These are phyloP conservation scores for Dicaeum eximium DNA, from an alignment of 2,113 vertebrate species.

Conservation along the genomic window DNA sequence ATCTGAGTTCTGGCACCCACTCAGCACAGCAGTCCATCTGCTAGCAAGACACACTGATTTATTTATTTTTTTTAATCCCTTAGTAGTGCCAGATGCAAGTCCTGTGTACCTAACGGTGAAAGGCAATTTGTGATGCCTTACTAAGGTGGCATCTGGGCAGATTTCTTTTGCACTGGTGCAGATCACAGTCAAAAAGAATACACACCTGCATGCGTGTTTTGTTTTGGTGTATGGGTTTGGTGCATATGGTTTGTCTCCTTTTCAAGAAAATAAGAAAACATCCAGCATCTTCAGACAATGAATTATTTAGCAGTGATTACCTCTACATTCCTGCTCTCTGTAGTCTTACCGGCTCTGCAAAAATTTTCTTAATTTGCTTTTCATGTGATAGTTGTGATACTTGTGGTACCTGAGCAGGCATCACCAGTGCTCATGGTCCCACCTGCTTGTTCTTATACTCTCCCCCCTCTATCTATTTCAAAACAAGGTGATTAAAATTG, in stretches of 20 bases:
- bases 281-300: background rate
- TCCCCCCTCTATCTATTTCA: background rate
- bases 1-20: conserved; percentile 51
- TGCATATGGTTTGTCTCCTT: background rate
- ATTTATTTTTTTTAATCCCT: background rate
- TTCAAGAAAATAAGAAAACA: background rate
- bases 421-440: background rate
- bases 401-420: background rate
- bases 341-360: background rate
- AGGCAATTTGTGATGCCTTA: conserved; percentile 39
- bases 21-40: conserved; percentile 62
- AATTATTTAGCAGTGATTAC: background rate
- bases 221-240: background rate
- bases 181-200: background rate
- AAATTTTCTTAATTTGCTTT: background rate
- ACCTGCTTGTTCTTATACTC: background rate
- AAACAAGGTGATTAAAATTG: background rate
- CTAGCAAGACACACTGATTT: conserved; percentile 54
- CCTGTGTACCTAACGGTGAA: conserved; percentile 44
- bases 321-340: background rate
- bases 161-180: background rate
- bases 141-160: conserved; percentile 18
- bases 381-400: background rate
- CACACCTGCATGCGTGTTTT: rapidly evolving
- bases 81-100: conserved; percentile 62